Conservation (phyloP, 1,140 invertebrate species). For the Micrasema longulum region DNA sequence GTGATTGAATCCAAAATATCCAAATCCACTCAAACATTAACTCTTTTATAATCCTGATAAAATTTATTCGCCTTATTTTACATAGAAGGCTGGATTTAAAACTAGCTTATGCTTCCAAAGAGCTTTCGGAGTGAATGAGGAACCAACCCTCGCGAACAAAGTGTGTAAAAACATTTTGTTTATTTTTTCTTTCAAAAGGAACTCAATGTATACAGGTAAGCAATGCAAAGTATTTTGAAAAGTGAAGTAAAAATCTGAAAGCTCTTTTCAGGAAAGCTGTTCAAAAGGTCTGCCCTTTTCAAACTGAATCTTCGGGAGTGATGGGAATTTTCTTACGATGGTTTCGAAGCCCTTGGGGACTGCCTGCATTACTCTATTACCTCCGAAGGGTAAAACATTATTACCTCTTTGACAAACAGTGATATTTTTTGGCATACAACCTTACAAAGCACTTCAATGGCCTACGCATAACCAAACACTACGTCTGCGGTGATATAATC, state of each 20-base stretch:
- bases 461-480: slow-evolving; percentile 16
- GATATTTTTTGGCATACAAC: slow-evolving; percentile 28
- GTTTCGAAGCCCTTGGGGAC: background rate
- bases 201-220: slow-evolving; percentile 17
- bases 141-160: slow-evolving; percentile 13
- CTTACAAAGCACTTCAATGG: slow-evolving; percentile 1
- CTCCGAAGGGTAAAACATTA: slow-evolving; percentile 11
- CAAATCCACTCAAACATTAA: no score
- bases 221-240: slow-evolving; percentile 33
- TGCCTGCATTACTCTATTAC: slow-evolving; percentile 25
- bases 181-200: slow-evolving; percentile 32
- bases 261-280: slow-evolving; percentile 8
- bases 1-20: no score
- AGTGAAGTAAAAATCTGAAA: slow-evolving; percentile 14
- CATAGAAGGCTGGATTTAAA: no score
- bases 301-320: slow-evolving; percentile 14
- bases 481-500: slow-evolving; percentile 12
- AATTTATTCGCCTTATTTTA: no score
- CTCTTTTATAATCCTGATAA: no score
- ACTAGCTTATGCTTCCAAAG: no score
- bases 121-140: background rate
- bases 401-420: slow-evolving; percentile 32
- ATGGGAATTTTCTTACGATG: slow-evolving; percentile 25
- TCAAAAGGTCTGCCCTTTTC: slow-evolving; percentile 5
- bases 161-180: slow-evolving; percentile 37